These are phyloP conservation scores for Lemur catta DNA, from an alignment of 2,797 vertebrate species.

Conservation along the genomic window DNA sequence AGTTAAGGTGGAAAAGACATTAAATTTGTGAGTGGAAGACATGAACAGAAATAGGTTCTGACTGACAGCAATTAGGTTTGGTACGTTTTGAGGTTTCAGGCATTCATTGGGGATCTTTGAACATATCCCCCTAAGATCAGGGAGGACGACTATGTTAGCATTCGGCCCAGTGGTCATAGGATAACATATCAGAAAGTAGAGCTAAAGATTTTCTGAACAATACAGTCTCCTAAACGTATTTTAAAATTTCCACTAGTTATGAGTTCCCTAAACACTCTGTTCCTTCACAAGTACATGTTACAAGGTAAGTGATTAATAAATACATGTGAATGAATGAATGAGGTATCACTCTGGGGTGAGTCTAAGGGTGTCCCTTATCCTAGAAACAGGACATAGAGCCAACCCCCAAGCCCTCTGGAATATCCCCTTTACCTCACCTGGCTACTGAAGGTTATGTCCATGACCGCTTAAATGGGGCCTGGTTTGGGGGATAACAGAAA, in stretches of 20 bases:
- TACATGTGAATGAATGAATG: background rate
- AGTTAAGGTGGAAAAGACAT: background rate
- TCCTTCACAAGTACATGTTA: background rate
- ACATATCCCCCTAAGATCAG: background rate
- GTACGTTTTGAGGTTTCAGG: background rate
- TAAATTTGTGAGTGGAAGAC: background rate
- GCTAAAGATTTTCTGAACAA: conserved; percentile 16
- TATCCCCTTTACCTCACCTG: background rate
- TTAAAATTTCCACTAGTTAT: background rate
- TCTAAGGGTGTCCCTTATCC: background rate
- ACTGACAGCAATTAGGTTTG: background rate
- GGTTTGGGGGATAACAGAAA: background rate
- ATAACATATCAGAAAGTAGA: background rate
- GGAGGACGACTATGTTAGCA: background rate
- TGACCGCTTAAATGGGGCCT: background rate
- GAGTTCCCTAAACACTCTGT: background rate
- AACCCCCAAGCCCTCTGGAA: background rate
- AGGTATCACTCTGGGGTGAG: background rate
- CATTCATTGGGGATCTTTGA: background rate
- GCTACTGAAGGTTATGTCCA: background rate
- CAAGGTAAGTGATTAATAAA: background rate
- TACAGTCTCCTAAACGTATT: background rate
- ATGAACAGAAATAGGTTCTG: background rate
- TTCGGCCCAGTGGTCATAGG: background rate
- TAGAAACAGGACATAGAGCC: background rate